A percentile compares a stretch with the other conserved stretches of the same genome.
Evolutionary conservation across 2,113 vertebrate genomes (phyloP).

Genomic region (Chaetorhynchus papuensis): DNA sequence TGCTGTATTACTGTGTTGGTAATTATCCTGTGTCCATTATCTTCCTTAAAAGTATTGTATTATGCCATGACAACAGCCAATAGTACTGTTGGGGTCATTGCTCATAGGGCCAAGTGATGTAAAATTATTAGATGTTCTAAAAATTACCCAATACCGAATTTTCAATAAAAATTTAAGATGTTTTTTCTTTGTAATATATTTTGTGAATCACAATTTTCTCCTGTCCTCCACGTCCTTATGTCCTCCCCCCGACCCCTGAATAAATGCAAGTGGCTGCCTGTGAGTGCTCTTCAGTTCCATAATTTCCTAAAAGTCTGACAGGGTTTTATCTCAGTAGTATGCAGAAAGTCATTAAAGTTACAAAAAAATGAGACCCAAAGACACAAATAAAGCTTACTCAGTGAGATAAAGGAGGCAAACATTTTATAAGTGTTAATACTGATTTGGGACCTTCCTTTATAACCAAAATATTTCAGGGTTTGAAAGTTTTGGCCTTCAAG

Average conservation of each 20-base stretch:
- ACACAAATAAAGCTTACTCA: background rate
- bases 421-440: background rate
- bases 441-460: background rate
- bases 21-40: background rate
- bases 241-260: rapidly evolving
- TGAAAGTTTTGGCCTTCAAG: background rate
- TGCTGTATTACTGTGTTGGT: background rate
- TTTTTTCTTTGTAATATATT: background rate
- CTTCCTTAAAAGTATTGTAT: background rate
- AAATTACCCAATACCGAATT: background rate
- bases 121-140: background rate
- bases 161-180: background rate
- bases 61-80: background rate
- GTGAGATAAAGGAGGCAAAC: background rate
- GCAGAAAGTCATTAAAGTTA: background rate
- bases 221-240: background rate
- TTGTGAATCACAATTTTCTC: background rate
- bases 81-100: background rate
- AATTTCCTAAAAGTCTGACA: background rate
- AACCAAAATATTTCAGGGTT: background rate
- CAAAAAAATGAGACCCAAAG: background rate
- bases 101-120: background rate
- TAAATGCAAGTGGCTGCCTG: background rate
- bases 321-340: background rate
- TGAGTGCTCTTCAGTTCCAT: background rate